Conservation (phyloP, 2,888 invertebrate genomes). For the Elysia crispata region DNA sequence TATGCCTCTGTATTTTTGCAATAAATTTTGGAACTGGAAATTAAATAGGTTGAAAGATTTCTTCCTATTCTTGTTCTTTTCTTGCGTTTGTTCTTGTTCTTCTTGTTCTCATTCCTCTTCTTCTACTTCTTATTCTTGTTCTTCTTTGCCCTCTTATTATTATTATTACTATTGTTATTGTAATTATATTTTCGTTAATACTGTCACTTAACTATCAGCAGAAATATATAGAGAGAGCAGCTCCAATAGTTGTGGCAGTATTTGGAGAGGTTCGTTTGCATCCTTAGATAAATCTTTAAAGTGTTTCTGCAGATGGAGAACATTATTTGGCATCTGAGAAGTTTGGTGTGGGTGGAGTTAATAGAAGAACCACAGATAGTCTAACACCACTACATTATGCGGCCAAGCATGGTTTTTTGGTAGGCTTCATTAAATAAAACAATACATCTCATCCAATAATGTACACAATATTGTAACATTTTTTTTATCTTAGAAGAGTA, state of each 20-base stretch:
- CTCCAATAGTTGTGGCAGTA: not conserved
- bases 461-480: no score
- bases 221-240: no score
- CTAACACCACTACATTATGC: conserved; percentile 73
- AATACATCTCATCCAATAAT: no score
- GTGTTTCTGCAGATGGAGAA: conserved; percentile 42
- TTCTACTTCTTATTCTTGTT: not conserved
- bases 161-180: not conserved
- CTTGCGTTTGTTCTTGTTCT: no score
- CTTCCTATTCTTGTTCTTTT: no score
- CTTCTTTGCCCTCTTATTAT: not conserved
- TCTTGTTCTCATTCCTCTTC: no score
- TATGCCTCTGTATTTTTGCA: no score
- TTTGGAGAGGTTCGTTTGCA: no score
- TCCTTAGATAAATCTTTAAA: not conserved
- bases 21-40: no score
- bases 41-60: no score
- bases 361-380: conserved; percentile 67
- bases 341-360: conserved; percentile 70
- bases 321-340: conserved; percentile 33
- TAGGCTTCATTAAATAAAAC: conserved; percentile 51
- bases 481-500: no score
- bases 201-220: not conserved
- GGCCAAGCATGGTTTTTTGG: conserved; percentile 66
- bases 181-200: not conserved